These are phyloP conservation scores for Dynastes tityus DNA, from an alignment of 2,888 invertebrate genomes.

Conservation along the genomic window DNA sequence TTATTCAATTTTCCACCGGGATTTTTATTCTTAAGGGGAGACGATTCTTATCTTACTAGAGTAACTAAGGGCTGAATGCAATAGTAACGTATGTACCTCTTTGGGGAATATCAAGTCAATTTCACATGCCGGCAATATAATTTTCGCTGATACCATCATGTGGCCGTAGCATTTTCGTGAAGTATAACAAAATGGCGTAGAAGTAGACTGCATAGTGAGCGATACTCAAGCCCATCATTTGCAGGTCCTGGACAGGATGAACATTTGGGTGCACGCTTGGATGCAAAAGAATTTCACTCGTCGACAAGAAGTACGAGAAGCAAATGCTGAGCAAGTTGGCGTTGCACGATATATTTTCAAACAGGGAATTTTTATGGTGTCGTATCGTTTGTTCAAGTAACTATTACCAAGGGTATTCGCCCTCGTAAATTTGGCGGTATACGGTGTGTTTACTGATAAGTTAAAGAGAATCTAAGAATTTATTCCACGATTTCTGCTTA, in stretches of 20 bases:
- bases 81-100: not conserved
- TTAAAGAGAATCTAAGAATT: too few relatives aligned
- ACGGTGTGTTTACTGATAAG: too few relatives aligned
- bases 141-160: constrained; percentile 1
- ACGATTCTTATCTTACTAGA: too few relatives aligned
- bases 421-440: not conserved
- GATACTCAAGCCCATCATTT: constrained; percentile 4
- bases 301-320: not conserved
- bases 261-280: constrained; percentile 4
- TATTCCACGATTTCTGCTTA: too few relatives aligned
- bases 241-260: constrained; percentile 8
- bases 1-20: too few relatives aligned
- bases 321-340: not conserved
- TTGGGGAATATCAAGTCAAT: not conserved
- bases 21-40: too few relatives aligned
- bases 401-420: not conserved
- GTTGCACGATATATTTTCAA: constrained; percentile 7
- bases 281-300: constrained; percentile 16
- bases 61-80: not conserved
- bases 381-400: not conserved
- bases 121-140: not conserved
- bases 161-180: not conserved
- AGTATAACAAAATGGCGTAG: not conserved
- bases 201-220: constrained; percentile 10
- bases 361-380: not conserved